Evolutionary conservation across 2,888 invertebrate species (phyloP).

Genomic region (Dastarcus helophoroides): DNA sequence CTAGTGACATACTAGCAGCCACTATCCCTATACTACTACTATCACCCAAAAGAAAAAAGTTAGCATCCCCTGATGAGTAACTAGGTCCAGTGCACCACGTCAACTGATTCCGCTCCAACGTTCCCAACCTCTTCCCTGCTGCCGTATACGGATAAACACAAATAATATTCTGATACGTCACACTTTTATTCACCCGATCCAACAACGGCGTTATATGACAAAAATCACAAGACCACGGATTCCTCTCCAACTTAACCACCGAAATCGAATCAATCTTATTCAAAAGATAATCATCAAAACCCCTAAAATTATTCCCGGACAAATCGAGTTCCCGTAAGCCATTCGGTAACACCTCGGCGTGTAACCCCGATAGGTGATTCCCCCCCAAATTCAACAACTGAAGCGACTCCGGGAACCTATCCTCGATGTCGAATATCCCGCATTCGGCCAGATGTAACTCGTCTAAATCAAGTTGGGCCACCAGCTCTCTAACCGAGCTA

Average conservation of each 20-base stretch:
- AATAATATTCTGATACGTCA: conserved; percentile 40
- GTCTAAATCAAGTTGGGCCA: conserved; percentile 44
- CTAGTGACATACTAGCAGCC: conserved; percentile 44
- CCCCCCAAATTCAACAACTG: conserved; percentile 56
- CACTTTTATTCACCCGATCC: conserved; percentile 44
- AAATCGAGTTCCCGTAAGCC: conserved; percentile 55
- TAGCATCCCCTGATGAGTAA: conserved; percentile 42
- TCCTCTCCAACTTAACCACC: conserved; percentile 41
- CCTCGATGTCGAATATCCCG: conserved; percentile 43
- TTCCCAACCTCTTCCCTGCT: conserved; percentile 39
- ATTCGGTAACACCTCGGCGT: conserved; percentile 43
- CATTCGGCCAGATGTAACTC: conserved; percentile 49
- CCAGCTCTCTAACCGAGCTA: conserved; percentile 41
- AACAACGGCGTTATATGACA: conserved; percentile 52
- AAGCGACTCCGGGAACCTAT: conserved; percentile 46
- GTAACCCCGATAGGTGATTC: conserved; percentile 52
- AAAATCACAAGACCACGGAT: conserved; percentile 58
- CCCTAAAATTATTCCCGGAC: conserved; percentile 58
- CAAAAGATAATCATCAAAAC: conserved; percentile 45
- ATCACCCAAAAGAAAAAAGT: conserved; percentile 38
- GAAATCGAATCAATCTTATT: conserved; percentile 23
- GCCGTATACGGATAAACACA: conserved; percentile 50
- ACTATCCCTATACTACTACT: conserved; percentile 43
- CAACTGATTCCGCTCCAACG: conserved; percentile 33
- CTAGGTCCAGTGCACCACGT: conserved; percentile 46